Evolutionary conservation across 2,888 invertebrate genomes (phyloP), one percentile per base, ranked within the genome.

Genomic region (Aradus depressus): DNA sequence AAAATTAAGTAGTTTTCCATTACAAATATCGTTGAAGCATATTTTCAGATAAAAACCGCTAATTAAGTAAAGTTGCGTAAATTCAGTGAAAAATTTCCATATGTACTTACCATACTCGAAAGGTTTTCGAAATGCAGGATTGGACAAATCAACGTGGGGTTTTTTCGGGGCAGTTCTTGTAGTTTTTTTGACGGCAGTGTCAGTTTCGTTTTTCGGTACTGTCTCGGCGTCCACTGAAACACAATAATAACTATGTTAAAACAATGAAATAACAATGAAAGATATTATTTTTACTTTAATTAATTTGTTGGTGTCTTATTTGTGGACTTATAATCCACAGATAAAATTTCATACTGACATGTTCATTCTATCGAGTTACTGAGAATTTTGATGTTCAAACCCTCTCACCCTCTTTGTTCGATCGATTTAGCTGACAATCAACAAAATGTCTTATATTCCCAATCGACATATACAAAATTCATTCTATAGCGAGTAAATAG

Each of bases 101-200:
- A 6, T 28, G 10, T 44, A 55, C 57, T 47, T 51, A 61, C 61
- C 61, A 47, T 47, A 51, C 10, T 60, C 57, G 43, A 61, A 60
- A 3, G 61, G 61, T 52, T 60, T 61, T n/a, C 49, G 47, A 19
- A 49, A 61, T 3, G 54, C 57, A 5, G 58, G 60, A 42, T 57
- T 56, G n/a, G 57, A 52, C 2, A 59, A 32, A 42, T 60, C 60
- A 22, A 56, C 22, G 18, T 22, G 45, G 2, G 44, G 22, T 23
- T 32, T 51, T 50, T 52, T 56, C 14, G 34, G 34, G 8, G 19
- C 18, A 19, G 28, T 28, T 2, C 49, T 18, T 4, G 49, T 26
- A 4, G 31, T 47, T 38, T 37, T 35, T 5, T 3, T 35, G 5
- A 26, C 10, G 14, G 12, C 22, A 19, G 37, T 2, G 4, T 35